Evolutionary conservation across 2,888 invertebrate genomes (phyloP).

Genomic region (Esperia sulphurella): DNA sequence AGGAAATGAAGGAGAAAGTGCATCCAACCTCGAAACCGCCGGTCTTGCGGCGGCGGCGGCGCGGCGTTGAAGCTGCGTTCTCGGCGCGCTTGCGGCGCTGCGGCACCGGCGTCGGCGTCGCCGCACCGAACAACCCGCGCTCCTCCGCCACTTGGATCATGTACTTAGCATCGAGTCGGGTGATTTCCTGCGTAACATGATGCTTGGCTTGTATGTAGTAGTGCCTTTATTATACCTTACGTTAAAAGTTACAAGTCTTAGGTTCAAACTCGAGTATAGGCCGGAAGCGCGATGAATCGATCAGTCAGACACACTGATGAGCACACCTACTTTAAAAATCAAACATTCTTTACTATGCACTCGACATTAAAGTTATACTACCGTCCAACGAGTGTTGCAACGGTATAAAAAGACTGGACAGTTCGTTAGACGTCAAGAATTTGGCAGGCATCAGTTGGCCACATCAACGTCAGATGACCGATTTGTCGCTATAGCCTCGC

Average conservation of each 20-base stretch:
- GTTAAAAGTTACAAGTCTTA: neutral
- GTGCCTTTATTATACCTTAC: neutral
- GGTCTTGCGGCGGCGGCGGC: conserved; percentile 45
- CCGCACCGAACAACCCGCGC: conserved; percentile 85
- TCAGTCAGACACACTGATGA: too few species aligned
- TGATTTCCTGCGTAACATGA: conserved; percentile 77
- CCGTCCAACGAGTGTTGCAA: too few species aligned
- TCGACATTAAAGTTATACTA: too few species aligned
- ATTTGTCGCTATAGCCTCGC: too few species aligned
- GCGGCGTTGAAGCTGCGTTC: conserved; percentile 50
- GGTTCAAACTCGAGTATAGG: neutral
- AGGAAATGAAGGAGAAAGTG: neutral
- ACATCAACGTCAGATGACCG: too few species aligned
- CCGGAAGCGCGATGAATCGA: too few species aligned
- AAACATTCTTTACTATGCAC: too few species aligned
- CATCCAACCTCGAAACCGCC: conserved; percentile 51
- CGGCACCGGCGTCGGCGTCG: conserved; percentile 55
- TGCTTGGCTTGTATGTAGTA: too few species aligned
- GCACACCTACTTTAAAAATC: too few species aligned
- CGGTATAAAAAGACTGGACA: too few species aligned
- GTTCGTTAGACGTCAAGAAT: too few species aligned
- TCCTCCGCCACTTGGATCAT: conserved; percentile 91
- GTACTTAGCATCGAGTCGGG: conserved; percentile 88
- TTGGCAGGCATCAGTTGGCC: too few species aligned
- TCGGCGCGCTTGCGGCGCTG: conserved; percentile 43